Base-by-base conservation (phyloP, 2,888 invertebrate genomes). In the Hesperia comma region DNA sequence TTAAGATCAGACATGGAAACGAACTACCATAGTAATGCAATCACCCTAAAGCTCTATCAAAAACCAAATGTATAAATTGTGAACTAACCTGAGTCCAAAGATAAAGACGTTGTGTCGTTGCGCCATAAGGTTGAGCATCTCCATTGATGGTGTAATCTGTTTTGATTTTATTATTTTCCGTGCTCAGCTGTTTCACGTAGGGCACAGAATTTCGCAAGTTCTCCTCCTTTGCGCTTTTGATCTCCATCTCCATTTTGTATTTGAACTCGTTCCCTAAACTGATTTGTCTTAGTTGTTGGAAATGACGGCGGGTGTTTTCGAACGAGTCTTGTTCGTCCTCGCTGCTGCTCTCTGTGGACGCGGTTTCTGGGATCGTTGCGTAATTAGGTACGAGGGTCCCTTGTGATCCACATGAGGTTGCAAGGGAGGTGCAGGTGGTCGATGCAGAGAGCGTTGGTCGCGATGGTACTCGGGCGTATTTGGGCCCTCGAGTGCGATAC, bases 191-290 rank as follows among this genome's bases (percentile, higher is more conserved):
- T 75, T 94, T 90, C 0, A 94, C 94, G 75, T 92, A 95, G 37
- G 95, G 94, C 72, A 94, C 89, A n/a, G 93, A 92, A 77, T 92
- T 94, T 21, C 94, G 89, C 67, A 95, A 79, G 78, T 94, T 95
- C 76, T 94, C 94, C 63, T 94, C 93, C 73, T 94, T 94, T 37
- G 93, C 94, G 72, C 86, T 88, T 80, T 94, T 94, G 62, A 94
- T 94, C 82, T 95, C 95, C 95, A 95, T 94, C 83, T 95, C 94
- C 92, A 93, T 93, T 77, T 93, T 93, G 84, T 93, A 93, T 86
- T 93, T 95, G 75, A 94, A 94, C 73, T 94, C 93, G 83, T 94
- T 94, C 71, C 94, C 95, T 77, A 94, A 86, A 81, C 95, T 95
- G 70, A 94, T 93, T 75, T 94, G 94, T 63, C 94, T 93, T 70